phyloP scores from a whole-genome alignment of 2,888 invertebrate species.

The Aquatica leii region DNA sequence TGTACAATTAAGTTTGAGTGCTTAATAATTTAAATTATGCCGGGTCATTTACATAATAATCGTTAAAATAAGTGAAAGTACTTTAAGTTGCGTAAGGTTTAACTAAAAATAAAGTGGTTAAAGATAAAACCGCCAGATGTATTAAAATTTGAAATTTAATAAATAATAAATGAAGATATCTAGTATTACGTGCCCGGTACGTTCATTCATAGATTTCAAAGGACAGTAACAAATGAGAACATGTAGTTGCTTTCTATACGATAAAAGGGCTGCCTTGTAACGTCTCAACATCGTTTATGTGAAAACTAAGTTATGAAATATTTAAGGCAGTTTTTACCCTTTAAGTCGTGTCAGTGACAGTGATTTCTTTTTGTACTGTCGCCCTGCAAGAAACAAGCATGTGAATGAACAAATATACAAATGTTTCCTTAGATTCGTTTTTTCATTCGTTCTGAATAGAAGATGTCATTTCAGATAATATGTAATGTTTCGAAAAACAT shows the following conservation, averaged over 20 bases:
- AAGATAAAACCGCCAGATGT: too few relatives aligned
- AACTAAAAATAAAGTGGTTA: too few relatives aligned
- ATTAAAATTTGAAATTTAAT: slow-evolving; percentile 1
- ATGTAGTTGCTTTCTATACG: slow-evolving; percentile 38
- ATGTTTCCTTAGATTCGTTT: slow-evolving; percentile 33
- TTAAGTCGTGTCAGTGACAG: slow-evolving; percentile 34
- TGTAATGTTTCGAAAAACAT: slow-evolving; percentile 33
- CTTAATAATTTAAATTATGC: too few relatives aligned
- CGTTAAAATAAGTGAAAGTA: too few relatives aligned
- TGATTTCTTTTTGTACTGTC: slow-evolving; percentile 31
- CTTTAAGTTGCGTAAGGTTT: too few relatives aligned
- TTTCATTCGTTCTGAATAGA: slow-evolving; percentile 32
- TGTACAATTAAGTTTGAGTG: too few relatives aligned
- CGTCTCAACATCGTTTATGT: slow-evolving; percentile 42
- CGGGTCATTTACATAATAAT: too few relatives aligned
- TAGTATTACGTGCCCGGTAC: slow-evolving; percentile 11
- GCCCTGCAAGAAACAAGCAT: slow-evolving; percentile 23
- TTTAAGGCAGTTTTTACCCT: slow-evolving; percentile 43
- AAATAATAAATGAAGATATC: slow-evolving; percentile 12
- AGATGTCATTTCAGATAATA: slow-evolving; percentile 38
- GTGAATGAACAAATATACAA: slow-evolving; percentile 34
- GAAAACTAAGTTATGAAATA: slow-evolving; percentile 43
- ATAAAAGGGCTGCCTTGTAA: slow-evolving; percentile 44
- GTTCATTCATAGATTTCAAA: slow-evolving; percentile 24
- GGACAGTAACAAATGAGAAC: slow-evolving; percentile 35